A percentile compares a stretch with the other conserved stretches of the same genome.
Conservation (phyloP, 23 tunicate genomes). For the Styela plicata region DNA sequence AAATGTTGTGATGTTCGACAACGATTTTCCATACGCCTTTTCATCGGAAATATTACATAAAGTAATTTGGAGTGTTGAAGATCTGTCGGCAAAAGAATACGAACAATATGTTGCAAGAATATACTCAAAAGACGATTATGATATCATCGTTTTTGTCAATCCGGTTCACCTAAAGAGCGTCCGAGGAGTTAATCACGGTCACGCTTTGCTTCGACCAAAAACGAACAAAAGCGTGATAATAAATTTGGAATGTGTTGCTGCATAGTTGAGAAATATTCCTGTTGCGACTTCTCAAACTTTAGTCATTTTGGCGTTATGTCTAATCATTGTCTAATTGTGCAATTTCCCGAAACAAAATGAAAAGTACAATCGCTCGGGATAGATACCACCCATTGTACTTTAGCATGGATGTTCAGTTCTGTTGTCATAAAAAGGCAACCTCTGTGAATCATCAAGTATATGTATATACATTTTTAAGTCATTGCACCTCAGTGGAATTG, state of each 20-base stretch:
- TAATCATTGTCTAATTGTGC: no score
- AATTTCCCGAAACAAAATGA: no score
- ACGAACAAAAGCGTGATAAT: no score
- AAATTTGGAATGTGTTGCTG: no score
- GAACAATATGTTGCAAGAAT: neutral
- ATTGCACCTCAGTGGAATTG: no score
- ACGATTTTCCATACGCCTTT: constrained; percentile 48
- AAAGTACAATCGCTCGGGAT: no score
- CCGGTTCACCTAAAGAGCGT: constrained; percentile 11
- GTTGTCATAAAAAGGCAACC: no score
- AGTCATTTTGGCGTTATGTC: neutral
- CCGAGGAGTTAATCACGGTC: constrained; percentile 17
- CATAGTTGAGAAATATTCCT: no score
- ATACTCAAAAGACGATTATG: neutral
- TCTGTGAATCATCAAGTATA: no score
- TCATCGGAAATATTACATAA: constrained; percentile 19
- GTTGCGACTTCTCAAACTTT: neutral
- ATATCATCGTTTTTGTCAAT: constrained; percentile 9
- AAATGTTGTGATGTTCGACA: constrained; percentile 2
- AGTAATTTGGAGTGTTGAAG: constrained; percentile 28
- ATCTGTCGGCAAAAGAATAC: constrained; percentile 8
- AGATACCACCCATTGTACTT: no score
- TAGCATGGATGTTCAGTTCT: no score
- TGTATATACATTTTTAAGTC: no score
- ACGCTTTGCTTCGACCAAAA: constrained; percentile 16